phyloP scores from a whole-genome alignment of 2,888 invertebrate genomes.

The Melinaea marsaeus region DNA sequence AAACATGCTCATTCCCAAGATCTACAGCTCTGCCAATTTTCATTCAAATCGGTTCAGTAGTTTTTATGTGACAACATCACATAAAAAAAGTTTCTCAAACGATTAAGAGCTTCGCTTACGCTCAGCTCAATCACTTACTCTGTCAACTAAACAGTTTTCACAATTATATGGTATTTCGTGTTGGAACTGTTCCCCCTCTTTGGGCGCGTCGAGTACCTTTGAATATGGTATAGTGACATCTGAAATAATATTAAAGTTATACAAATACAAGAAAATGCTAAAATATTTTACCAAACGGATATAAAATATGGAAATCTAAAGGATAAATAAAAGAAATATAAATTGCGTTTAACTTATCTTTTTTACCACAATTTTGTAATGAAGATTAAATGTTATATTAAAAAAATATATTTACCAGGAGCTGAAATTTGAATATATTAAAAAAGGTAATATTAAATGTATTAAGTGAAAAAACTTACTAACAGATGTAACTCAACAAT shows the following conservation, averaged over 20 bases:
- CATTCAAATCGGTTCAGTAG: too few relatives aligned
- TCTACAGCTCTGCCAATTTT: too few relatives aligned
- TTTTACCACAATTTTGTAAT: neutral
- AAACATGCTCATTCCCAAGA: too few relatives aligned
- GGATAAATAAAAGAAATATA: too few relatives aligned
- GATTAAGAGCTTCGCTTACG: neutral
- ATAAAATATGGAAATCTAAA: too few relatives aligned
- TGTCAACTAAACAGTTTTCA: constrained; percentile 41
- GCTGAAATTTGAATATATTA: constrained; percentile 25
- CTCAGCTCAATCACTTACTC: constrained; percentile 35
- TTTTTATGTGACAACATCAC: too few relatives aligned
- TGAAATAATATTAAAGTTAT: constrained; percentile 16
- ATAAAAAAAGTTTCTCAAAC: too few relatives aligned
- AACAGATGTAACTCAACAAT: neutral
- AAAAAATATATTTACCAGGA: constrained; percentile 22
- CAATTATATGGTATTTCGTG: constrained; percentile 40
- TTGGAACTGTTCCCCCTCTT: constrained; percentile 45
- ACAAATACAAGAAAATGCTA: too few relatives aligned
- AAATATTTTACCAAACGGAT: too few relatives aligned
- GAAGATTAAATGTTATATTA: neutral
- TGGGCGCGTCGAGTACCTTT: constrained; percentile 31
- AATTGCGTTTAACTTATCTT: too few relatives aligned
- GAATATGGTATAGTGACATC: constrained; percentile 35
- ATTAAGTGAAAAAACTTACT: neutral
- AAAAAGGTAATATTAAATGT: too few relatives aligned